Base-by-base conservation (phyloP, 1,140 invertebrate species). In the Drosophila lini region DNA sequence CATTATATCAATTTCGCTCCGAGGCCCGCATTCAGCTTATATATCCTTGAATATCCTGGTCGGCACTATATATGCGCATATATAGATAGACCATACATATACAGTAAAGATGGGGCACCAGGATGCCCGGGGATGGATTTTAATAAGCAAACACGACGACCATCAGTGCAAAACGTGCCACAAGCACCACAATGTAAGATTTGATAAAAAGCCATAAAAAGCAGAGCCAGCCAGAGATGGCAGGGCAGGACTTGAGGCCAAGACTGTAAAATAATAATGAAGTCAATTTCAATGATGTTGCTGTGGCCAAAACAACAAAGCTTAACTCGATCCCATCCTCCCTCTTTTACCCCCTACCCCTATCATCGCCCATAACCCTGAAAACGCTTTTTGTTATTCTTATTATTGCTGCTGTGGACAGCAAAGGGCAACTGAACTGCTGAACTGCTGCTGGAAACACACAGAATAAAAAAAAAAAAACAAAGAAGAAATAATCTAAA, bases 251-350 rank as follows among this genome's bases (percentile, higher is more conserved):
- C 79, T 84, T 58, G 65, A 62, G 73, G 74, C 47, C 55, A 71
- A 68, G 74, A 88, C 63, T 71, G 81, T 86, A 76, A 80, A 88
- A 86, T 80, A 88, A 86, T 88, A 86, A 86, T 88, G 79, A 86
- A 86, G 82, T 88, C 82, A 88, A 86, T 88, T 86, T 86, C 80
- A 86, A 86, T 86, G 82, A 78, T 68, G 60, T 52, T 84, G 52
- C 48, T 81, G 60, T 62, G 58, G 58, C 74, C 56, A 69, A 58
- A 58, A 55, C 56, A 60, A 56, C 62, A 76, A 47, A 69, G 61
- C 65, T 67, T 67, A 69, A 69, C 65, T 69, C 61, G 61, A 69
- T 69, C 62, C 64, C 28, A 44, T 31, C 32, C 32, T 36, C 40
- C 15, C 11, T 4, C 7, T 1, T 7, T 36, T 4, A 1, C 11